Evolutionary conservation across 2,797 vertebrate species (phyloP), one percentile per base, ranked within the genome.

Genomic region (Pipistrellus kuhlii): DNA sequence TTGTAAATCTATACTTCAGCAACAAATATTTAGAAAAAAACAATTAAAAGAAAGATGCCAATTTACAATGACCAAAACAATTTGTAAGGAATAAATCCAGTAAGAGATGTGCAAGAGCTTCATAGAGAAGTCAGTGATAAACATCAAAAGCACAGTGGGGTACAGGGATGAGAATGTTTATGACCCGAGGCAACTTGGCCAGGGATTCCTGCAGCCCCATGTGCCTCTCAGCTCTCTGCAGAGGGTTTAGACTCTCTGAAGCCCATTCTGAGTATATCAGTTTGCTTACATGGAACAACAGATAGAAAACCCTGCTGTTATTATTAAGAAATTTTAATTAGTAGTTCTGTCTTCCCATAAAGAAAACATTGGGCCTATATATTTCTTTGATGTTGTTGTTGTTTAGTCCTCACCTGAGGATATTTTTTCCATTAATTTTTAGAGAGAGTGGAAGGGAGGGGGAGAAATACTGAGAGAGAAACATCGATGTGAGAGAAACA

Each of bases 11-110:
- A 25, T 57, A 76, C 20, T 35, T 91, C 25, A 91, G 41, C 32
- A 59, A 59, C 25, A 78, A 68, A 68, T 68, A 87, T 73, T 93
- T 84, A 38, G 38, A 59, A 83, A 90, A 53, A 77, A 8, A 77
- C 5, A 59, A 69, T 32, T 18, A 55, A 75, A 88, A 84, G 25
- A 75, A 78, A 73, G 46, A 86, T 57, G 21, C 27, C 32, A 35
- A 23, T 88, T 88, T 75, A 59, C 27, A 69, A 38, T 59, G 30
- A 12, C 32, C 57, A 83, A 23, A 59, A 57, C 27, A 85, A 73
- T 46, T 51, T 48, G n/a, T 18, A 53, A 78, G 71, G 55, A 64
- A 51, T 82, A 86, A 38, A 89, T 77, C 46, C 72, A 77, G 15
- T 27, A 41, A 94, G 86, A 87, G 2, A n/a, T 18, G 25, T 6